phyloP scores from a whole-genome alignment of 2,888 invertebrate species.

The Epinotia ramella region DNA sequence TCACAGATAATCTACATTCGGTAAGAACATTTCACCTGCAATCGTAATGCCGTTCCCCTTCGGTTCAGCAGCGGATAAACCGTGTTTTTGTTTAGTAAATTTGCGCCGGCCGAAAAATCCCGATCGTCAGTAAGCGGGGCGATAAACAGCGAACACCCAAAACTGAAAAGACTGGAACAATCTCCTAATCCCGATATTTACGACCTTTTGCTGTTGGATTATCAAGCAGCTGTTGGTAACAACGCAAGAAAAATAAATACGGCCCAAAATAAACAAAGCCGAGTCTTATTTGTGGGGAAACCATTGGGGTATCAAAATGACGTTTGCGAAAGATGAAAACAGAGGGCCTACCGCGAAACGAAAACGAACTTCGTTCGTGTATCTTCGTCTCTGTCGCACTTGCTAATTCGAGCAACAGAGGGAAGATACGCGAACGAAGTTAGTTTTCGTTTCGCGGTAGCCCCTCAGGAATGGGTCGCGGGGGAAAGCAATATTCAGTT shows the following conservation, averaged over 20 bases:
- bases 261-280: constrained; percentile 73
- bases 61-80: constrained; percentile 47
- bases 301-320: constrained; percentile 74
- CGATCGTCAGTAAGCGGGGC: constrained; percentile 68
- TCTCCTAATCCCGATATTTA: neutral
- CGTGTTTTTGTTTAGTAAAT: constrained; percentile 55
- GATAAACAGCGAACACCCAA: constrained; percentile 59
- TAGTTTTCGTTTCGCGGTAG: too few relatives aligned
- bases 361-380: too few relatives aligned
- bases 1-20: neutral
- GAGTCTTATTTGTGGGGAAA: constrained; percentile 77
- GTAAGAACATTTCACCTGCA: constrained; percentile 6
- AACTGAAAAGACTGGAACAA: neutral
- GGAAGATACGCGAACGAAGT: too few relatives aligned
- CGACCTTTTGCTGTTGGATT: neutral
- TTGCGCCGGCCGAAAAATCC: constrained; percentile 57
- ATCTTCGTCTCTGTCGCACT: too few relatives aligned
- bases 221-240: constrained; percentile 70
- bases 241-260: constrained; percentile 74
- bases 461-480: constrained; percentile 58
- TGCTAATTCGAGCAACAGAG: too few relatives aligned
- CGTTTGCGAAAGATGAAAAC: constrained; percentile 67
- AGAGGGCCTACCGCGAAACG: too few relatives aligned
- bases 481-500: constrained; percentile 46
- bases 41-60: constrained; percentile 26